Evolutionary conservation across 2,797 vertebrate genomes (phyloP).

Genomic region (Poeciliopsis turneri): DNA sequence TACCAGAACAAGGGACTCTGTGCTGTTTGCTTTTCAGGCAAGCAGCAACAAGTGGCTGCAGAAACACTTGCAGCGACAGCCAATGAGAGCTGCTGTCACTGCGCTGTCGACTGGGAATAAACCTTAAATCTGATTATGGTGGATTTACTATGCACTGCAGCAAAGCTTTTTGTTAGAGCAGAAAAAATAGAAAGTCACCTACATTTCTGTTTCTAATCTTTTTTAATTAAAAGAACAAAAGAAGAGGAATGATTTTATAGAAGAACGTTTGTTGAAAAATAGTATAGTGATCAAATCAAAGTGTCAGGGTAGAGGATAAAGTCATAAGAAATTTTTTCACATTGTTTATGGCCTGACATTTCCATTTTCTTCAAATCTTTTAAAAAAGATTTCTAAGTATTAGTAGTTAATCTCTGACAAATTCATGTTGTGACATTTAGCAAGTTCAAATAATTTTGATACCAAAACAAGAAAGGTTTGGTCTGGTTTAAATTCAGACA

Average conservation of each 20-base stretch:
- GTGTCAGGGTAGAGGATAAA: background rate
- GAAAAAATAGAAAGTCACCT: background rate
- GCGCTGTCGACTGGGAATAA: background rate
- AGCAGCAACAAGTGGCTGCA: slow-evolving; percentile 8
- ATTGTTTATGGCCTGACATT: background rate
- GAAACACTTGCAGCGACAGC: slow-evolving; percentile 34
- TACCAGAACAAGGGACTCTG: slow-evolving; percentile 7
- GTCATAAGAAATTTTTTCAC: background rate
- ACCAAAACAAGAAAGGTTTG: background rate
- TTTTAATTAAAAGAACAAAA: background rate
- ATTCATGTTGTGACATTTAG: background rate
- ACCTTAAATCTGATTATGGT: slow-evolving; percentile 41
- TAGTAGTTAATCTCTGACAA: background rate
- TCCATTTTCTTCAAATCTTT: background rate
- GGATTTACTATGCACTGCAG: background rate
- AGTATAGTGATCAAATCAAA: background rate
- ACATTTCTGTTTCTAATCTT: background rate
- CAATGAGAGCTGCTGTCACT: slow-evolving; percentile 42
- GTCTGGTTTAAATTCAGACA: background rate
- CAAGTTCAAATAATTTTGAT: background rate
- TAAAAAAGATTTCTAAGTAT: background rate
- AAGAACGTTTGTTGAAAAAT: background rate
- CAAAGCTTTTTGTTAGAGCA: background rate
- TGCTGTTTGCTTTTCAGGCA: background rate
- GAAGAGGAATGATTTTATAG: background rate